phyloP scores from a whole-genome alignment of 2,888 invertebrate genomes.

The Ptychoptera albimana region DNA sequence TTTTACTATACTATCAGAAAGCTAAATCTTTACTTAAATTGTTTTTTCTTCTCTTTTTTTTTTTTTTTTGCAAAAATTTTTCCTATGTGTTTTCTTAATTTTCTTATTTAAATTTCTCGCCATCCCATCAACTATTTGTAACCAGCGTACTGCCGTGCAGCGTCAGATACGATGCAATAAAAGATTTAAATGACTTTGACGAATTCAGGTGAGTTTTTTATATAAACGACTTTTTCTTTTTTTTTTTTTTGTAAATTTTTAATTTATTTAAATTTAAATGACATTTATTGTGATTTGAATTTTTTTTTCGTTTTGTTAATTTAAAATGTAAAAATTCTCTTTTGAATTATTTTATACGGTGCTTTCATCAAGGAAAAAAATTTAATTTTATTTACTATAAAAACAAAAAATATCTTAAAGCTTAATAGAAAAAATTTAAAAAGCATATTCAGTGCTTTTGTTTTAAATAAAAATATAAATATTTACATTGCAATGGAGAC shows the following conservation, averaged over 20 bases:
- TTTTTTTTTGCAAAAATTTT: background rate
- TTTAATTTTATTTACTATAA: too few relatives aligned
- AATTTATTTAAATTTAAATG: slow-evolving; percentile 1
- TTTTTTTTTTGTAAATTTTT: too few relatives aligned
- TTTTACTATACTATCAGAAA: background rate
- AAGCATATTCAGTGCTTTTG: too few relatives aligned
- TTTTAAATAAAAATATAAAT: too few relatives aligned
- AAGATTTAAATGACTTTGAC: slow-evolving; percentile 18
- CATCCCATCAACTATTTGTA: background rate
- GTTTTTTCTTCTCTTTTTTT: background rate
- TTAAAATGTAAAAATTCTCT: too few relatives aligned
- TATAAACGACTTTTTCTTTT: too few relatives aligned
- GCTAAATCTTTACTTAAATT: background rate
- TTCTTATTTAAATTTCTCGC: slow-evolving; percentile 1
- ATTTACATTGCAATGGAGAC: too few relatives aligned
- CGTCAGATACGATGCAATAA: slow-evolving; percentile 33
- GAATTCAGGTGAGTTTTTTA: slow-evolving; percentile 22
- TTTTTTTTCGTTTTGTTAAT: background rate
- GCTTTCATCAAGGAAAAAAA: too few relatives aligned
- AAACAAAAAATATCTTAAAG: too few relatives aligned
- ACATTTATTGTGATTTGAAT: background rate
- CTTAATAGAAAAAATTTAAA: too few relatives aligned
- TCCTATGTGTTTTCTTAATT: background rate
- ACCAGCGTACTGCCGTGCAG: slow-evolving; percentile 44
- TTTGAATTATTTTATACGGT: too few relatives aligned